Base-by-base conservation (phyloP, 2,797 vertebrate genomes). In the Chloroceryle amazona region DNA sequence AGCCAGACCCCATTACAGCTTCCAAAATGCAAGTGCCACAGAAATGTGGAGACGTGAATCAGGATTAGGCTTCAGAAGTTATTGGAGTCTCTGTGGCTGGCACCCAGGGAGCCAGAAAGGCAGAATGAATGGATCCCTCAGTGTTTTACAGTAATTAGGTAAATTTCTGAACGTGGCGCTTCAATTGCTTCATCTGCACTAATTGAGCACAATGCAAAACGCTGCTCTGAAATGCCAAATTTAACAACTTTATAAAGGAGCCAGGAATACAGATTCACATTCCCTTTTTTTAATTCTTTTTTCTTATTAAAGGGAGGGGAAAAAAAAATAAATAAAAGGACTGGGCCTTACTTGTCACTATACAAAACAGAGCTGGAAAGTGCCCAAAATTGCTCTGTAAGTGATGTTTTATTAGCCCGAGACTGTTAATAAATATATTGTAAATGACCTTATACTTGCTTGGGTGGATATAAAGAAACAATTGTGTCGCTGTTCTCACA, bases 201-300 rank as follows among this genome's bases (percentile, higher is more conserved):
- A 97, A 98, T 82, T 97, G 96, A 97, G 94, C 87, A 96, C 97
- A 97, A 96, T 66, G 93, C 75, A 91, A 92, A 96, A 91, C 90
- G 81, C 91, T 83, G 93, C 97, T 79, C 96, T 89, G 65, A 91
- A 91, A 97, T 61, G 89, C 96, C 95, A 94, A 87, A 75, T 90
- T 98, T 98, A 98, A 97, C 93, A 96, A 75, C 88, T 96, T 81
- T 96, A 96, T 96, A 98, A 97, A 98, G 63, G 85, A 93, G 87
- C 78, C 66, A 91, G 90, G 42, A 75, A 91, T 86, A 96, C 49
- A 51, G 26, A 51, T 51, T 51, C 46, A 47, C 21, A 47, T 39
- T 39, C 44, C 44, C 44, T 46, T 46, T 49, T 47, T 49, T 49
- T 9, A 44, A 44, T 44, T 44, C 18, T 25, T 25, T 25, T 13